phyloP scores from a whole-genome alignment of 2,888 invertebrate species.

The Oxytorus armatus region DNA sequence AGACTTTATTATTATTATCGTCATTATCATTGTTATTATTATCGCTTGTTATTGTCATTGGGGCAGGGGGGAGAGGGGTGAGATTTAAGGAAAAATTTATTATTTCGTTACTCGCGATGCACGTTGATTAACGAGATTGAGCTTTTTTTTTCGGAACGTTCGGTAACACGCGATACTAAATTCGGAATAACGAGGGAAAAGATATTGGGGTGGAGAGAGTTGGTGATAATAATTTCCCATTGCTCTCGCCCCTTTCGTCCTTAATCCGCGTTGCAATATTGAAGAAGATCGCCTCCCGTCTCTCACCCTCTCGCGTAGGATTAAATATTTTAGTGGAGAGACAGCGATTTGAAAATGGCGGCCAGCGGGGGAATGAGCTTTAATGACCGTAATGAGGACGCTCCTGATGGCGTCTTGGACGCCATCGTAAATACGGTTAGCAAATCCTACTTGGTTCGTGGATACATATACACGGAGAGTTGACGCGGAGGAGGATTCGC shows the following conservation, averaged over 20 bases:
- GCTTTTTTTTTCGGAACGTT: too few species aligned
- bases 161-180: too few species aligned
- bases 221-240: too few species aligned
- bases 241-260: too few species aligned
- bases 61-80: too few species aligned
- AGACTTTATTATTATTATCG: constrained; percentile 39
- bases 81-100: constrained; percentile 3
- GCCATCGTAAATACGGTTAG: constrained; percentile 28
- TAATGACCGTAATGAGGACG: constrained; percentile 79
- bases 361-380: constrained; percentile 54
- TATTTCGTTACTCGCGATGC: not conserved
- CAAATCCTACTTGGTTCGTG: constrained; percentile 20
- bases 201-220: too few species aligned
- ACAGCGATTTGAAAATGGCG: not conserved
- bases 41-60: constrained; percentile 13
- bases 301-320: constrained; percentile 1
- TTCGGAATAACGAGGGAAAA: too few species aligned
- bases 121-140: too few species aligned
- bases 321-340: too few species aligned
- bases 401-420: constrained; percentile 76
- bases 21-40: constrained; percentile 20
- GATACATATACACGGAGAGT: too few species aligned
- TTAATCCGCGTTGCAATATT: too few species aligned
- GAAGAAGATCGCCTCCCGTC: too few species aligned
- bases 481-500: constrained; percentile 28